Conservation (phyloP, 2,888 invertebrate genomes). For the Seladonia tumulorum region DNA sequence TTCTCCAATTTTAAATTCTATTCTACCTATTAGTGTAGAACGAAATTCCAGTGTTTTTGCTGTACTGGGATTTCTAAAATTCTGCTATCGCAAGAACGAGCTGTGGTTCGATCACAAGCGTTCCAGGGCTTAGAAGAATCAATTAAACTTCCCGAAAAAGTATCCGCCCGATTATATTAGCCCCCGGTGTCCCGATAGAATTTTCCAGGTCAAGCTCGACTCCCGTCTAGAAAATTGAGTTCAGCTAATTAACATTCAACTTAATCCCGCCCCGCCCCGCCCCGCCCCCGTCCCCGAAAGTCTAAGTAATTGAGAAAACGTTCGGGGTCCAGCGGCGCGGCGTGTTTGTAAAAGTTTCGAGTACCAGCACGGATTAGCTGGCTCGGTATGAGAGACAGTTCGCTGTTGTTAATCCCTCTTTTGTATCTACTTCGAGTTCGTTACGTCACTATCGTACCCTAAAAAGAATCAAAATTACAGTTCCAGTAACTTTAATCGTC, state of each 20-base stretch:
- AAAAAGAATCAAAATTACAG: not conserved
- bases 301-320: conserved; percentile 23
- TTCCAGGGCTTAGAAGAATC: not conserved
- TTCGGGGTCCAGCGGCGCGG: not conserved
- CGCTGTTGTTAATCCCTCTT: not conserved
- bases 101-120: not conserved
- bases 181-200: not conserved
- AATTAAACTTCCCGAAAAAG: conserved; percentile 18
- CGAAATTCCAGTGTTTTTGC: not conserved
- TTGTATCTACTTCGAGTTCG: not conserved
- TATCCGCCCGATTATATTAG: conserved; percentile 1
- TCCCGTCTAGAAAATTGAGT: conserved; percentile 7
- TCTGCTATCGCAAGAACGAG: not conserved
- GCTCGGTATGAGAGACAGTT: conserved; percentile 7
- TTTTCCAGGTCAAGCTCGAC: not conserved
- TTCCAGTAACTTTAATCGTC: not conserved
- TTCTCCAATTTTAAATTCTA: too few species aligned
- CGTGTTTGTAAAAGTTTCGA: conserved; percentile 19
- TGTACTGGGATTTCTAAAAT: not conserved
- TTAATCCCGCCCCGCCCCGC: not conserved
- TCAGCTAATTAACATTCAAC: conserved; percentile 22
- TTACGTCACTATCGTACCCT: not conserved
- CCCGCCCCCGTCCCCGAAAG: not conserved
- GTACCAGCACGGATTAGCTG: not conserved
- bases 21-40: not conserved